Base-by-base conservation (phyloP, 1,140 invertebrate species). In the Drosophila azteca region DNA sequence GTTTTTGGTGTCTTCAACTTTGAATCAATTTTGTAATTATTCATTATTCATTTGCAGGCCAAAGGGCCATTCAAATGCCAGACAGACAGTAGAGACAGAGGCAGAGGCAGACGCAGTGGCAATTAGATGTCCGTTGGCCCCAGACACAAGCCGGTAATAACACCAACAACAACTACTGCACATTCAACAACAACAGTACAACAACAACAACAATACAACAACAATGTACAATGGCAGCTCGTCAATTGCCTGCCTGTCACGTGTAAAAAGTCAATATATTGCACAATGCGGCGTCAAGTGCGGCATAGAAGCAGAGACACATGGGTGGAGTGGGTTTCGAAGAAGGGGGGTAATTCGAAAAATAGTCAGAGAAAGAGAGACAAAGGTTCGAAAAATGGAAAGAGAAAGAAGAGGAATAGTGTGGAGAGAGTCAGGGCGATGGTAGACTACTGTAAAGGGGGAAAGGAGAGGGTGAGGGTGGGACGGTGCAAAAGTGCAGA, bases 261-360 rank as follows among this genome's bases (percentile, higher is more conserved):
- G 83, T 87, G 83, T 88, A 87, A 81, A 87, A 82, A 87, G 82
- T 87, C 82, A 87, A 87, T 87, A 87, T 59, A 87, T 87, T 87
- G 82, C 83, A 88, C 76, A 88, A 88, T 84, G 82, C 64, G 83
- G 79, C 83, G 52, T 81, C 74, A 87, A 87, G 82, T 87, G 82
- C 52, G 67, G 66, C 51, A 17, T 13, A 48, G 24, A 22, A 11
- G 7, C 51, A 35, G 46, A 51, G n/a, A 22, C 17, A 20, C 17
- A 26, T 5, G 13, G 22, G 9, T 26, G 57, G 17, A 22, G 26
- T 20, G 6, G 17, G 17, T 20, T 20, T 20, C 17, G 15, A 13
- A 29, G 17, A 22, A 35, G 39, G 46, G 11, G 49, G 31, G 31
- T n/a, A n/a, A n/a, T 29, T 11, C 31, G 2, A 35, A 35, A 35